Evolutionary conservation across 2,113 vertebrate genomes (phyloP), one percentile per base, ranked within the genome.

Genomic region (Vanacampus margaritifer): DNA sequence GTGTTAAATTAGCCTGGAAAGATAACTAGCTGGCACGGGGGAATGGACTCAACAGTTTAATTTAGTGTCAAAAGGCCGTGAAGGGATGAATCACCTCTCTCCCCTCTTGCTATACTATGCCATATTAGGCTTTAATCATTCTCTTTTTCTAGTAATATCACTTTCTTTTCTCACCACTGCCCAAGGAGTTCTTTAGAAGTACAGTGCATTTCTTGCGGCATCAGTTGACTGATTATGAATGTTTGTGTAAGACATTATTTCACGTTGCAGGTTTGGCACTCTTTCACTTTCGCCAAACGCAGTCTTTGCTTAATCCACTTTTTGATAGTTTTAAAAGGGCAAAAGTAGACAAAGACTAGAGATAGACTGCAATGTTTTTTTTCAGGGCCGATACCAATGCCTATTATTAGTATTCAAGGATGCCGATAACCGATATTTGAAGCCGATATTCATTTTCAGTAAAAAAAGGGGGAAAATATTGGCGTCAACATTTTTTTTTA

Each of bases 1-100:
- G 89, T 92, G 91, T 91, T 92, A 92, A 92, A 93, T 93, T 92
- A 92, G 90, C 91, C 89, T 72, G 84, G 91, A 92, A 92, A 92
- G 92, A 92, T 92, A 93, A 93, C 91, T 92, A 91, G 90, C 90
- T 91, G 89, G 92, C 91, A 91, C 84, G 50, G 85, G 84, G 92
- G 88, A 90, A 92, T 91, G 89, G 90, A 92, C 92, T 92, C 91
- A 91, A 92, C 89, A 85, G 88, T 92, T 92, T 92, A 91, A 93
- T 93, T 92, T 92, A 91, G 91, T 92, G 92, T 91, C 91, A 92
- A 91, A 92, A 90, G 86, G 89, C 89, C 75, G 83, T 92, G 90
- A 91, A 90, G 89, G 86, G 86, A 92, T 93, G 91, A 92, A 92
- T 92, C 89, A 87, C 84, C 74, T 78, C 77, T 80, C 79, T 87